These are phyloP conservation scores for Aleiodes alternator DNA, from an alignment of 2,888 invertebrate genomes.

Conservation along the genomic window DNA sequence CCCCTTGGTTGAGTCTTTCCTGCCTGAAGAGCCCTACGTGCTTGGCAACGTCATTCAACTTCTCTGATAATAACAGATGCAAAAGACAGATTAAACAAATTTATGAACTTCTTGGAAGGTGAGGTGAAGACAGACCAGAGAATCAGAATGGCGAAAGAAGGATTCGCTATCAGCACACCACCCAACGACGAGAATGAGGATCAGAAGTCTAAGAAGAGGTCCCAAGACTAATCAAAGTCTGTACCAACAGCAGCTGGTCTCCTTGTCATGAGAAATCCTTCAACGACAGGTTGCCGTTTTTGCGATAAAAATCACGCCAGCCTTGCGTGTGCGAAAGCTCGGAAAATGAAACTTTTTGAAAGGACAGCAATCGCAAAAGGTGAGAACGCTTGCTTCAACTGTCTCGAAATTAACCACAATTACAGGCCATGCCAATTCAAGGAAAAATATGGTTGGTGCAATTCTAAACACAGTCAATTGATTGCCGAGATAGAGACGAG, in stretches of 20 bases:
- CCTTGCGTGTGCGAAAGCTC: neutral
- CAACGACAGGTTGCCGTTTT: neutral
- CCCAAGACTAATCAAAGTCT: neutral
- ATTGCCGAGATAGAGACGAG: constrained; percentile 52
- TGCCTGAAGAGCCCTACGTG: constrained; percentile 58
- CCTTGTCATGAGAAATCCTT: neutral
- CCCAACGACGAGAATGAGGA: neutral
- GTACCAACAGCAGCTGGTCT: constrained; percentile 7
- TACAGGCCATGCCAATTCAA: constrained; percentile 55
- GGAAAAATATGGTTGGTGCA: constrained; percentile 56
- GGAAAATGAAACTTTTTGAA: neutral
- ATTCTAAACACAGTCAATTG: constrained; percentile 52
- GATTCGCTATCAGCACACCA: neutral
- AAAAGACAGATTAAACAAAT: constrained; percentile 42
- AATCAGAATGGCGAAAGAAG: constrained; percentile 22
- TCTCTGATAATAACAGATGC: constrained; percentile 5
- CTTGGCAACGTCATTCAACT: constrained; percentile 55
- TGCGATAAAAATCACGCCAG: neutral
- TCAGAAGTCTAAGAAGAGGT: neutral
- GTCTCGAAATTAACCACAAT: constrained; percentile 56
- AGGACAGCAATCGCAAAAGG: neutral
- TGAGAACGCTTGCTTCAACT: constrained; percentile 56
- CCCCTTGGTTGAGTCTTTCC: neutral
- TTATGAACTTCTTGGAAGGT: constrained; percentile 39
- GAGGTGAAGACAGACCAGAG: constrained; percentile 47